These are phyloP conservation scores for Oligia latruncula DNA, from an alignment of 2,888 invertebrate genomes.

Conservation along the genomic window DNA sequence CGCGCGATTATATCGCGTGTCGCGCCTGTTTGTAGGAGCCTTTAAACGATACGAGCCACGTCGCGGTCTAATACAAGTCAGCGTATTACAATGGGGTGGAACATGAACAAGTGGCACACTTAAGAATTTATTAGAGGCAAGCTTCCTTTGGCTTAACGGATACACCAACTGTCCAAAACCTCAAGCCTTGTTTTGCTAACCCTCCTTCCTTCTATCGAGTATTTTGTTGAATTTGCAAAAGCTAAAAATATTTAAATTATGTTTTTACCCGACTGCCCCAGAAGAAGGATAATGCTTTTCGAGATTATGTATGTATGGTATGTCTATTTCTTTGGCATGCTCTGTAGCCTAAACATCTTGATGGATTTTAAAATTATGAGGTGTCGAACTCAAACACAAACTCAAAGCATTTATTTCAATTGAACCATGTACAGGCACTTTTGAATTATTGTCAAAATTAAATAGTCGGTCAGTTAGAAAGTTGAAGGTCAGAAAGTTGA, in stretches of 20 bases:
- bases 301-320: neutral
- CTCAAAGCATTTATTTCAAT: too few relatives aligned
- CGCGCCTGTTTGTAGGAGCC: too few relatives aligned
- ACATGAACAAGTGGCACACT: constrained; percentile 52
- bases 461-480: too few relatives aligned
- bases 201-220: neutral
- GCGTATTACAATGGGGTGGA: constrained; percentile 27
- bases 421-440: too few relatives aligned
- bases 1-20: too few relatives aligned
- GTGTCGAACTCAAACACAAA: neutral
- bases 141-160: constrained; percentile 63
- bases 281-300: neutral
- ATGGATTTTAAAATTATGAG: neutral
- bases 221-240: neutral
- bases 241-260: neutral
- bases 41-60: neutral
- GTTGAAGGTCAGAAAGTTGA: too few relatives aligned
- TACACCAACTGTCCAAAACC: constrained; percentile 69
- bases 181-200: constrained; percentile 28
- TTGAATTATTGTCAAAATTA: too few relatives aligned
- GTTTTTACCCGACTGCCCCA: too few relatives aligned
- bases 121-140: constrained; percentile 57
- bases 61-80: neutral
- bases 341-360: neutral
- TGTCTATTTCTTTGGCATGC: neutral